Conservation (phyloP, 2,888 invertebrate species). For the Apocheima hispidaria region DNA sequence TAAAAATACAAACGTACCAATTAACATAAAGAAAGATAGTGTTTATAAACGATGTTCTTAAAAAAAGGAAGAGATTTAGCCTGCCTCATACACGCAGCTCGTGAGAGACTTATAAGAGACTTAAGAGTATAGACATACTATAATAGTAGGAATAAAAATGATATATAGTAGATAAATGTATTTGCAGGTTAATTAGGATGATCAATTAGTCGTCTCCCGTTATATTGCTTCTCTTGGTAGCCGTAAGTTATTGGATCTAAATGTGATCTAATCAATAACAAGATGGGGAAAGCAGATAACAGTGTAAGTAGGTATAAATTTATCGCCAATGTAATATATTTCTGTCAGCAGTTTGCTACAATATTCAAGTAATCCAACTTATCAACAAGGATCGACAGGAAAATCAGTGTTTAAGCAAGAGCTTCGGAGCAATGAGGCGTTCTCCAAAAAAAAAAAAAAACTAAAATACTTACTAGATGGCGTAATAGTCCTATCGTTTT, state of each 20-base stretch:
- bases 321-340: neutral
- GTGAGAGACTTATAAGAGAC: no score
- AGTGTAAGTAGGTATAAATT: neutral
- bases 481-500: no score
- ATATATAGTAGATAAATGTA: neutral
- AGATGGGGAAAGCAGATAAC: neutral
- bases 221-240: conserved; percentile 7
- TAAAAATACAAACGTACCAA: no score
- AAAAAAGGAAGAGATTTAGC: no score
- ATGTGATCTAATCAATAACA: conserved; percentile 7
- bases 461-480: no score
- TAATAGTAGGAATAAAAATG: no score
- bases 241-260: conserved; percentile 4
- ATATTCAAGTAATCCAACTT: no score
- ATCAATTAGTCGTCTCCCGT: conserved; percentile 9
- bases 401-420: neutral
- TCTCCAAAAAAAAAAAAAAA: neutral
- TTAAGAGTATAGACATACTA: no score
- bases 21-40: no score
- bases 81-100: no score
- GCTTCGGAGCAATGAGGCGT: neutral
- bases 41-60: no score
- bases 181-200: neutral
- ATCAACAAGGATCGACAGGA: no score
- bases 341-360: neutral